These are phyloP conservation scores for Caenorhabditis becei DNA, from an alignment of 2,888 invertebrate genomes.

Conservation along the genomic window DNA sequence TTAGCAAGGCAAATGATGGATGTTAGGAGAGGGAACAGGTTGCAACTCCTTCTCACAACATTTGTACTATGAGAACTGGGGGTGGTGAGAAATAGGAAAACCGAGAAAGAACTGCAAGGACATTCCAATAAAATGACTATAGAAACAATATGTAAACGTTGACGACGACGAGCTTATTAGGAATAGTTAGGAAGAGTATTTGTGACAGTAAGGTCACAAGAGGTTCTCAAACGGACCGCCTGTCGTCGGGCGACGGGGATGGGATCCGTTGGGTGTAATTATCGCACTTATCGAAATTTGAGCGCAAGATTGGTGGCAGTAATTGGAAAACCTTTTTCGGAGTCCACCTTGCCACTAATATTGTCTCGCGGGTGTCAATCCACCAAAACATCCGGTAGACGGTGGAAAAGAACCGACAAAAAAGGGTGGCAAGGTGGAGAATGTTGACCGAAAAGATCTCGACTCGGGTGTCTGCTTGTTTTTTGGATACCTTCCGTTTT, in stretches of 20 bases:
- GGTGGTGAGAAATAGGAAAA: slow-evolving; percentile 23
- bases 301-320: slow-evolving; percentile 51
- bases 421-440: slow-evolving; percentile 3
- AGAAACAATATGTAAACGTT: slow-evolving; percentile 39
- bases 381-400: slow-evolving; percentile 53
- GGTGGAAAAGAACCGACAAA: slow-evolving; percentile 1
- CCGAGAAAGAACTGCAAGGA: background rate
- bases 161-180: slow-evolving; percentile 36
- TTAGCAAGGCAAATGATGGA: slow-evolving; percentile 1
- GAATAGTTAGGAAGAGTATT: slow-evolving; percentile 42
- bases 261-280: slow-evolving; percentile 42
- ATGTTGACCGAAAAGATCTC: slow-evolving; percentile 57
- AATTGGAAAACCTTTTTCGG: slow-evolving; percentile 32
- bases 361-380: slow-evolving; percentile 2
- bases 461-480: slow-evolving; percentile 28
- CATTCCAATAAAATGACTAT: slow-evolving; percentile 1
- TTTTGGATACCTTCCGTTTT: slow-evolving; percentile 39
- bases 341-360: slow-evolving; percentile 11
- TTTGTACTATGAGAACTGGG: slow-evolving; percentile 18
- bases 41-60: slow-evolving; percentile 37
- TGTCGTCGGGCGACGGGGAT: slow-evolving; percentile 18
- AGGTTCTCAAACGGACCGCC: slow-evolving; percentile 26
- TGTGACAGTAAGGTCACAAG: slow-evolving; percentile 59
- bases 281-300: slow-evolving; percentile 62
- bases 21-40: slow-evolving; percentile 18